Evolutionary conservation across 2,888 invertebrate genomes (phyloP).

Genomic region (Bedellia somnulentella): DNA sequence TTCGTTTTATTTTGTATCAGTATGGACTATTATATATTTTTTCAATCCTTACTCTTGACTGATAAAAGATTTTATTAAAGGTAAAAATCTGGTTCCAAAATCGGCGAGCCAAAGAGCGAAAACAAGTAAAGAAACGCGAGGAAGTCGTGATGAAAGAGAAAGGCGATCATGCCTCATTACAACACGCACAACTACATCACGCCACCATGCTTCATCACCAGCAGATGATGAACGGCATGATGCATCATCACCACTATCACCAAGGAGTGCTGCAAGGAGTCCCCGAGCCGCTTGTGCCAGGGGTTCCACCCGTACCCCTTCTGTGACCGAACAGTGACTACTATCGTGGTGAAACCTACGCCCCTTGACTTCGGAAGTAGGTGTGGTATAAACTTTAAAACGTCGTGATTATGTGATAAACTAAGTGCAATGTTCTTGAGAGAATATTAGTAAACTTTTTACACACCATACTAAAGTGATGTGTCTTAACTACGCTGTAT

Average conservation of each 20-base stretch:
- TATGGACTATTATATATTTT: too few relatives aligned
- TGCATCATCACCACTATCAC: slow-evolving; percentile 55
- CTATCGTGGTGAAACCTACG: background rate
- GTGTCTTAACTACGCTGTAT: too few relatives aligned
- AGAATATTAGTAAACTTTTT: background rate
- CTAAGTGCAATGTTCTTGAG: background rate
- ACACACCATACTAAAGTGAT: background rate
- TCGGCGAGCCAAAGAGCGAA: slow-evolving; percentile 89
- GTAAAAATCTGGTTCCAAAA: slow-evolving; percentile 90
- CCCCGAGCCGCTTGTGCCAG: slow-evolving; percentile 47
- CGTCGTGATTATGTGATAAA: background rate
- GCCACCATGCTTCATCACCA: slow-evolving; percentile 57
- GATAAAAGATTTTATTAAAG: too few relatives aligned
- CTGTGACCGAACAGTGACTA: slow-evolving; percentile 49
- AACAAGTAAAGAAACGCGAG: slow-evolving; percentile 82
- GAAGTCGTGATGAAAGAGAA: slow-evolving; percentile 68
- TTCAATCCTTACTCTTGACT: too few relatives aligned
- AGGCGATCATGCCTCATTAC: slow-evolving; percentile 49
- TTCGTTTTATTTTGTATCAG: too few relatives aligned
- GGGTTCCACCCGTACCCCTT: slow-evolving; percentile 46
- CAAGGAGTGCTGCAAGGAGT: slow-evolving; percentile 53
- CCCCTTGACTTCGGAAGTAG: too few relatives aligned
- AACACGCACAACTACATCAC: slow-evolving; percentile 54
- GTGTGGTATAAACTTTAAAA: background rate
- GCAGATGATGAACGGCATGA: slow-evolving; percentile 58